Base-by-base conservation (phyloP, 1,140 invertebrate species). In the Drosophila ironensis region DNA sequence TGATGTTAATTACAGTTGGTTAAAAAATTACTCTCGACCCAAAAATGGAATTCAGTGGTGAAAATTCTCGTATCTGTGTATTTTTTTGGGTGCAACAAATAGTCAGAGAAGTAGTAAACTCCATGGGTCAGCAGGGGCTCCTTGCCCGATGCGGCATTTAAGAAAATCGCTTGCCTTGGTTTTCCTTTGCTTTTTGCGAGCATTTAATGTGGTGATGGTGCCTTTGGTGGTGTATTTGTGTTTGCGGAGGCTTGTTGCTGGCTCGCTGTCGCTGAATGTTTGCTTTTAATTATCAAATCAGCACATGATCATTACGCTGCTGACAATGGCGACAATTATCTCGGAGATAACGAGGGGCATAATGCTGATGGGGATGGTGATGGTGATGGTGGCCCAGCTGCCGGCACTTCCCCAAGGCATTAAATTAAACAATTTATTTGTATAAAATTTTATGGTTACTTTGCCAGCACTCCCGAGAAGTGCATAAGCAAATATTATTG, bases 251-350 rank as follows among this genome's bases (percentile, higher is more conserved):
- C 61, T 45, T 67, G 37, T 41, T 70, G 75, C 61, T 68, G 60
- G 68, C 74, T 20, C 48, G 24, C 12, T 74, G 61, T 64, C 60
- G 61, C 70, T 68, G 61, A 56, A 71, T 84, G 80, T 84, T 84
- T 84, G 69, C 70, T 84, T 84, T 84, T 84, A 86, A 84, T 84
- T 84, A 84, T 75, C 67, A 84, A 84, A 84, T 84, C 80, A 80
- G 77, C 80, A 80, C 67, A 84, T 75, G 80, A 84, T 84, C 80
- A 72, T 84, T 86, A 72, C 47, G 52, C 28, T 45, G 53, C 57
- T 50, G 69, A 69, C 75, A 82, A 76, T 69, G 61, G 59, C 37
- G 52, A 40, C 57, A 66, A 69, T 74, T 54, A 74, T 70, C 64
- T 52, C 40, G 33, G 37, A 33, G 35, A 28, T 30, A 38, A 47